Evolutionary conservation across 53 echinoderm and acorn worm genomes (phyloP).

Genomic region (Paelopatides confundens): DNA sequence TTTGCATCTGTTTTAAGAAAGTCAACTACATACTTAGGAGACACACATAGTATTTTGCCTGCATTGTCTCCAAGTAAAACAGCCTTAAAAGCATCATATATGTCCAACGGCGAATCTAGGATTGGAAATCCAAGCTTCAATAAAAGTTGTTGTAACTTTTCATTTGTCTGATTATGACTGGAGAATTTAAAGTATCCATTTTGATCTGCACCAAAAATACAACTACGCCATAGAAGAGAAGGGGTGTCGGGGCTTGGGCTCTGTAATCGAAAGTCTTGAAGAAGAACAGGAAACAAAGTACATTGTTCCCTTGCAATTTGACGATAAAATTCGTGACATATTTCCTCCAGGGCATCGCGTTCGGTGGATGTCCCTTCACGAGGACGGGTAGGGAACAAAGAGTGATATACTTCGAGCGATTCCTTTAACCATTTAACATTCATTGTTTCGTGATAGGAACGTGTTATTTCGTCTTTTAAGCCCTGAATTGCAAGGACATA

Average conservation of each 20-base stretch:
- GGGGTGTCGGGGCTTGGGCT: no score
- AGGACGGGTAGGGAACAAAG: background rate
- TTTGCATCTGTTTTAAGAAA: background rate
- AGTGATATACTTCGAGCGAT: background rate
- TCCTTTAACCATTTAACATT: background rate
- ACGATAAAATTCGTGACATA: background rate
- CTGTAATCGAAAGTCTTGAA: background rate
- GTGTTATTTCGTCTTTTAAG: background rate
- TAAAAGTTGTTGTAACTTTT: background rate
- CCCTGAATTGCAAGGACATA: background rate
- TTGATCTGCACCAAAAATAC: background rate
- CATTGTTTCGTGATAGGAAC: background rate
- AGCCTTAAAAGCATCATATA: background rate
- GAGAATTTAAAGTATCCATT: slow-evolving; percentile 1
- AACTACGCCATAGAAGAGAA: background rate
- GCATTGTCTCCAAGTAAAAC: background rate
- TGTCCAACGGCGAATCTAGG: background rate
- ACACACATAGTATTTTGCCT: background rate
- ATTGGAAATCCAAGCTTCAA: background rate
- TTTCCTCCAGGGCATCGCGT: background rate
- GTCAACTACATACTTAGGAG: background rate
- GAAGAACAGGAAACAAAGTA: background rate
- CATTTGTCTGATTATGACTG: background rate
- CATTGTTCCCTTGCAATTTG: background rate
- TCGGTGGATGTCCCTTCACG: background rate